Evolutionary conservation across 2,888 invertebrate species (phyloP).

Genomic region (Campaea margaritaria): DNA sequence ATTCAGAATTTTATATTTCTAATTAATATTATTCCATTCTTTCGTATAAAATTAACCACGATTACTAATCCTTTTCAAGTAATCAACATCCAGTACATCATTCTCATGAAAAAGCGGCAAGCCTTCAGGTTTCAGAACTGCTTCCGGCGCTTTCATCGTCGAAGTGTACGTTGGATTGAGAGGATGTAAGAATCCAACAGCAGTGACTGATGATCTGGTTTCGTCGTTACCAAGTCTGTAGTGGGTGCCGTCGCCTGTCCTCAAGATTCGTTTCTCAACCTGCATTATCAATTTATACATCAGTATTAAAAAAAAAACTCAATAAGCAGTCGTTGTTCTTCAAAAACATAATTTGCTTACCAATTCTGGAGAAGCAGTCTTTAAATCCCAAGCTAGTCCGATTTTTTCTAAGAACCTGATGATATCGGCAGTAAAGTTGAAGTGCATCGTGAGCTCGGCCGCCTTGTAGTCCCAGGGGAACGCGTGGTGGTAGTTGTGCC

Average conservation of each 20-base stretch:
- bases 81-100: constrained; percentile 54
- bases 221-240: constrained; percentile 76
- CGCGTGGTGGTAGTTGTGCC: constrained; percentile 97
- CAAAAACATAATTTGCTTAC: constrained; percentile 48
- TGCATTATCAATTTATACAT: constrained; percentile 37
- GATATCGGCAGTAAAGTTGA: constrained; percentile 86
- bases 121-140: constrained; percentile 61
- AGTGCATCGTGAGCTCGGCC: constrained; percentile 90
- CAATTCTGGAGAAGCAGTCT: constrained; percentile 72
- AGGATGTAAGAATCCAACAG: constrained; percentile 69
- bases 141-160: constrained; percentile 58
- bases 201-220: constrained; percentile 59
- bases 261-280: constrained; percentile 83
- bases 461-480: constrained; percentile 98
- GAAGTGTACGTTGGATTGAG: constrained; percentile 71
- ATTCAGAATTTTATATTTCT: too few species aligned
- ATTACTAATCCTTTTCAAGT: constrained; percentile 9
- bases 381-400: constrained; percentile 88
- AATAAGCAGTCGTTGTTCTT: too few species aligned
- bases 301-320: too few species aligned
- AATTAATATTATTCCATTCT: neutral
- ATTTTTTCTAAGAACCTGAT: constrained; percentile 86
- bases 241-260: constrained; percentile 88
- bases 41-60: constrained; percentile 16
- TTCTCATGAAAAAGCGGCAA: constrained; percentile 70